These are phyloP conservation scores for Oxyscelio sp. DNA, from an alignment of 2,888 invertebrate species.

Conservation along the genomic window DNA sequence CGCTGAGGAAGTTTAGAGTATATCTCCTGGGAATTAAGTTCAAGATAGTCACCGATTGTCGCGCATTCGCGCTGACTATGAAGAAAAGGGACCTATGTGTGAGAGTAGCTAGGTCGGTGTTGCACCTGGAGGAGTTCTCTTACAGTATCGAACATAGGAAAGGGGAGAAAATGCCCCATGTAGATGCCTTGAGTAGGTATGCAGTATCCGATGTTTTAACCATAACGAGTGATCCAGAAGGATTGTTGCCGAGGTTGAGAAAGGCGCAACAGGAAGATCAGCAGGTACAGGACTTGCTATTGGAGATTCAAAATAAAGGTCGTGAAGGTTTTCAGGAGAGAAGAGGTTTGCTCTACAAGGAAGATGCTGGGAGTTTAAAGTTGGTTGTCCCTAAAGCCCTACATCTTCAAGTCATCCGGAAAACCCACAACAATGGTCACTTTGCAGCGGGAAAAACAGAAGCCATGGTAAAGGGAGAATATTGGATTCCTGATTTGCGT, in stretches of 20 bases:
- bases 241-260: too few relatives aligned
- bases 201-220: too few relatives aligned
- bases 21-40: constrained; percentile 58
- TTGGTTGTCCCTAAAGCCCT: constrained; percentile 35
- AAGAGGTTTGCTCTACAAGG: constrained; percentile 19
- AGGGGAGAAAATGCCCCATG: constrained; percentile 61
- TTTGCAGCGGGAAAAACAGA: constrained; percentile 23
- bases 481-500: constrained; percentile 76
- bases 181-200: too few relatives aligned
- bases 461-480: constrained; percentile 73
- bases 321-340: constrained; percentile 72
- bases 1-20: constrained; percentile 77
- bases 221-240: too few relatives aligned
- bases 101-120: too few relatives aligned
- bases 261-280: constrained; percentile 57
- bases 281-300: constrained; percentile 27
- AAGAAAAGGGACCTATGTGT: too few relatives aligned
- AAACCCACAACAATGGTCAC: constrained; percentile 31
- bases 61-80: neutral
- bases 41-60: too few relatives aligned
- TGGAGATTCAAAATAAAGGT: neutral
- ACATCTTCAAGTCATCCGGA: constrained; percentile 10
- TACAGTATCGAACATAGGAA: constrained; percentile 56
- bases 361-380: constrained; percentile 18
- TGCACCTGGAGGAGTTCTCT: constrained; percentile 47